Percentiles rank a stretch among this genome's conserved stretches.
Conservation (phyloP, 2,888 invertebrate species). For the Eupithecia inturbata region DNA sequence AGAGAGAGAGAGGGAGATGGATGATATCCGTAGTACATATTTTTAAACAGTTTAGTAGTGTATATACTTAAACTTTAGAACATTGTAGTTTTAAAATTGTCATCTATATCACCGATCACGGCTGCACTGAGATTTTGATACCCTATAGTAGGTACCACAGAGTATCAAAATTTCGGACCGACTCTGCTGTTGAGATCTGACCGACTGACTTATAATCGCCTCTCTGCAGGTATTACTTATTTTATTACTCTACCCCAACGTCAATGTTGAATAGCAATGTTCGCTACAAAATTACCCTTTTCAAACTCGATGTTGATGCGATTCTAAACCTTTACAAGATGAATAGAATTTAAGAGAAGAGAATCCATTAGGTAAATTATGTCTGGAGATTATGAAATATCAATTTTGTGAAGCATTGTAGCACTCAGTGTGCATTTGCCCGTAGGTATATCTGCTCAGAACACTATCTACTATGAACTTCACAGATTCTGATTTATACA, state of each 20-base stretch:
- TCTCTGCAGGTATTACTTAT: neutral
- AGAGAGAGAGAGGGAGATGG: too few species aligned
- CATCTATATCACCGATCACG: too few species aligned
- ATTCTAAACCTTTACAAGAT: slow-evolving; percentile 37
- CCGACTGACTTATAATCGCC: neutral
- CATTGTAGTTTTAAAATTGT: too few species aligned
- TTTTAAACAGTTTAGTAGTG: too few species aligned
- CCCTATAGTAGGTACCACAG: too few species aligned
- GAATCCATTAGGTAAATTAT: slow-evolving; percentile 40
- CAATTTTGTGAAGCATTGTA: slow-evolving; percentile 11
- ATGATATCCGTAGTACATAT: too few species aligned
- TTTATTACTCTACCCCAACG: slow-evolving; percentile 2
- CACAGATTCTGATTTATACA: too few species aligned
- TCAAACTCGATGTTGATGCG: slow-evolving; percentile 32
- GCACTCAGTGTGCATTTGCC: too few species aligned
- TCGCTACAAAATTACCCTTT: slow-evolving; percentile 31
- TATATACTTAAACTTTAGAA: too few species aligned
- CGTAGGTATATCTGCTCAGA: neutral
- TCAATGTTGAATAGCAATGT: slow-evolving; percentile 24
- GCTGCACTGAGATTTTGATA: too few species aligned
- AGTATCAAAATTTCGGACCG: too few species aligned
- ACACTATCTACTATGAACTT: neutral
- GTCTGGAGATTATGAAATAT: slow-evolving; percentile 9
- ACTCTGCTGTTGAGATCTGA: too few species aligned
- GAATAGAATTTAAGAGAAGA: slow-evolving; percentile 40